Evolutionary conservation across 2,888 invertebrate genomes (phyloP), one percentile per base, ranked within the genome.

Genomic region (Cylloceria caligata): DNA sequence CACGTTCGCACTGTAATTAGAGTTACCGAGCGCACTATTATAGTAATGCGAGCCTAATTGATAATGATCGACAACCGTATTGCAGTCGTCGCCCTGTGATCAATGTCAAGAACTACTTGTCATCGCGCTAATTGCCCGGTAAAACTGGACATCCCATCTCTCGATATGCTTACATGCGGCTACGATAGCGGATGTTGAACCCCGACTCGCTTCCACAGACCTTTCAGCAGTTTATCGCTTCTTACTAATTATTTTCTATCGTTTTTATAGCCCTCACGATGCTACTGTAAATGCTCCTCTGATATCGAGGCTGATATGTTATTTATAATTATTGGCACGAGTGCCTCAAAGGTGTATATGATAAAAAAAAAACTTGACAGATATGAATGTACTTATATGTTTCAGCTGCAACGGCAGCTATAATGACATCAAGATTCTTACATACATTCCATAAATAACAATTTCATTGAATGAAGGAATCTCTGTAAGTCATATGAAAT

Each of bases 51-150:
- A n/a, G 19, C 16, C 47, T 81, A 73, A 77, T 81, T 77, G 62
- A 67, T 77, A 62, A 73, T 55, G 77, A 77, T 68, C 72, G 52
- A 52, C 52, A 68, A 72, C 68, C 60, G 52, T 52, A 36, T 24
- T 68, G 52, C 72, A 81, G 73, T 81, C 73, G 62, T 74, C 69
- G 78, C 69, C 39, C 69, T 74, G 55, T 42, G 68, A 81, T 80
- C 82, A 83, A 80, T 80, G 80, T 75, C 82, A 80, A 80, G 80
- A 80, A 42, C 74, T 49, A 80, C 65, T 75, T 62, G 75, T 71
- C 21, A 71, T 62, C 71, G 60, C 16, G 67, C 80, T 75, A 75
- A 83, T 75, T 80, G 60, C 49, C 80, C 60, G 60, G 75, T 49
- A 52, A 81, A 76, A 81, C 80, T 81, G 73, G 73, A 73, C 64